These are phyloP conservation scores for Amiota communis DNA, from an alignment of 2,888 invertebrate species.

Conservation along the genomic window DNA sequence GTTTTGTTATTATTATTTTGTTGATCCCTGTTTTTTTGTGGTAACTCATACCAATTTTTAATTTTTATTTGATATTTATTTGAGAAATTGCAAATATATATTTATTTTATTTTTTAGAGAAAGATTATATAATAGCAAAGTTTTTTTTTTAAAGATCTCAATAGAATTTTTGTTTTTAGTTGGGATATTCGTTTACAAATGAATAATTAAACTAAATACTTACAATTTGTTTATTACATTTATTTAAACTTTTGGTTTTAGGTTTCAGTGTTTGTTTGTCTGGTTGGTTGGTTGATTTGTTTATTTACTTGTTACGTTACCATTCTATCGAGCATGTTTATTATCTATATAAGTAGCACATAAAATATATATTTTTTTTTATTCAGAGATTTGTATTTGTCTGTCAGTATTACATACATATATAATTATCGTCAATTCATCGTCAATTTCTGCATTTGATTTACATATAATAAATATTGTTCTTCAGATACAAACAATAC, in stretches of 20 bases:
- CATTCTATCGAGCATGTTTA: too few species aligned
- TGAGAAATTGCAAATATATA: slow-evolving; percentile 3
- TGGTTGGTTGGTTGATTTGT: slow-evolving; percentile 7
- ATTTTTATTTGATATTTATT: slow-evolving; percentile 4
- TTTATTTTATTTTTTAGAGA: slow-evolving; percentile 9
- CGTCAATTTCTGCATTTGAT: too few species aligned
- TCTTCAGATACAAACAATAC: too few species aligned
- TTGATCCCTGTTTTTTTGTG: slow-evolving; percentile 49
- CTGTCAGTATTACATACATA: not conserved
- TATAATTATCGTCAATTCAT: too few species aligned
- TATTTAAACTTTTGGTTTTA: slow-evolving; percentile 13
- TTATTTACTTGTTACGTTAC: not conserved
- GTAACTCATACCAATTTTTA: not conserved
- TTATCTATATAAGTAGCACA: slow-evolving; percentile 1
- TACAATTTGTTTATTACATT: slow-evolving; percentile 18
- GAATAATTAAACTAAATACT: slow-evolving; percentile 50
- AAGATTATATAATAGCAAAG: not conserved
- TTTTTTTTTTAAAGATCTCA: slow-evolving; percentile 10
- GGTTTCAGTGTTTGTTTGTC: slow-evolving; percentile 1
- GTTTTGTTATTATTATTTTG: slow-evolving; percentile 31
- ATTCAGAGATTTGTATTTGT: not conserved
- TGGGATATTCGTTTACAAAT: slow-evolving; percentile 61
- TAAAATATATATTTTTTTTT: slow-evolving; percentile 21
- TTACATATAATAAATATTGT: too few species aligned
- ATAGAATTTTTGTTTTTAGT: slow-evolving; percentile 39